Evolutionary conservation across 2,888 invertebrate genomes (phyloP).

Genomic region (Cosmopolites sordidus): DNA sequence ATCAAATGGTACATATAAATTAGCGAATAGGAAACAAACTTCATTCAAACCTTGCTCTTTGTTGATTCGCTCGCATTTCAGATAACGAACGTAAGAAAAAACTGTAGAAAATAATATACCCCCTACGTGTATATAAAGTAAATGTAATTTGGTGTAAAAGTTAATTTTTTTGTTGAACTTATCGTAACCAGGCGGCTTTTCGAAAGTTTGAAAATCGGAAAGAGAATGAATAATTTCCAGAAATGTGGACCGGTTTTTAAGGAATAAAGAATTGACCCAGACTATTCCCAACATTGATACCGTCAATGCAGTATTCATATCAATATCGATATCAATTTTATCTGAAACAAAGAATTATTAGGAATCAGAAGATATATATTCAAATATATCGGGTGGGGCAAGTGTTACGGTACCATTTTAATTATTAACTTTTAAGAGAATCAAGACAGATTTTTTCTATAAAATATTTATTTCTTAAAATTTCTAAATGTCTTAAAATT

Average conservation of each 20-base stretch:
- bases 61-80: slow-evolving; percentile 24
- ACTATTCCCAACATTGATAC: slow-evolving; percentile 11
- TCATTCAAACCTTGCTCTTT: slow-evolving; percentile 20
- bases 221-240: slow-evolving; percentile 3
- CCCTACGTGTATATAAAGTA: slow-evolving; percentile 6
- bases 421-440: too few species aligned
- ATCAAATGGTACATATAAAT: slow-evolving; percentile 26
- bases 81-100: slow-evolving; percentile 14
- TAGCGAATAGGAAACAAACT: slow-evolving; percentile 24
- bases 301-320: slow-evolving; percentile 8
- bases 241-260: slow-evolving; percentile 14
- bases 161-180: slow-evolving; percentile 9
- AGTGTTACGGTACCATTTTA: too few species aligned
- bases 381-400: too few species aligned
- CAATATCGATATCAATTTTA: not conserved
- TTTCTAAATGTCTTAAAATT: too few species aligned
- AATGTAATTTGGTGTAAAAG: slow-evolving; percentile 12
- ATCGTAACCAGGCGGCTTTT: slow-evolving; percentile 15
- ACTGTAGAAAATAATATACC: slow-evolving; percentile 8
- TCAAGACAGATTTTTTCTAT: too few species aligned
- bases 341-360: slow-evolving; percentile 9
- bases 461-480: too few species aligned
- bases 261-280: slow-evolving; percentile 13
- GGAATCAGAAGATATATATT: too few species aligned
- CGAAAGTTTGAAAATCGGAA: slow-evolving; percentile 7